Base-by-base conservation (phyloP, 2,113 vertebrate genomes). In the Trogon melanurus region DNA sequence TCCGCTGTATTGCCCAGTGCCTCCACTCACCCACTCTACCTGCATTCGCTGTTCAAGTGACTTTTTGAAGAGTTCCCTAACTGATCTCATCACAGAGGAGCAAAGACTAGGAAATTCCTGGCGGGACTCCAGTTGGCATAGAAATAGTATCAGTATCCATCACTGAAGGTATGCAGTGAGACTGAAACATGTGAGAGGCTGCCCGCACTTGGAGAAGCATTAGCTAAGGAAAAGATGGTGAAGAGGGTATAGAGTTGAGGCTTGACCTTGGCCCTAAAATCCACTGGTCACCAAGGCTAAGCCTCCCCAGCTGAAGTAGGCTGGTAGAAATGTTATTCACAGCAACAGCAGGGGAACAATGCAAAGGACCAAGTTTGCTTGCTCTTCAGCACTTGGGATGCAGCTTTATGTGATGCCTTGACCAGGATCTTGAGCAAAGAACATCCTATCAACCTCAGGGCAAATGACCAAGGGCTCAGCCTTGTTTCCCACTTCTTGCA, bases 21-120 rank as follows among this genome's bases (percentile, higher is more conserved):
- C 44, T 36, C 44, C 7, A 1, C 17, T 48, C 34, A 74, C 15
- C 17, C 51, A 48, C 0, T 0, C 25, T 30, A 71, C 54, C 66
- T 44, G 21, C 53, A 27, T 15, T 81, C 0, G 0, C 38, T 17
- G 20, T 60, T 53, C 21, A 32, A 70, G 3, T 16, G n/a, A 29
- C 30, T 82, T 65, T 36, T 25, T 47, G 51, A 81, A 58, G 76
- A 45, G 18, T 36, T 9, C 25, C 36, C 27, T 17, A 61, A 75
- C 0, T 27, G 58, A 57, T 36, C 45, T 41, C 41, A 11, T 34
- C 21, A 29, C 74, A 65, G 57, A 78, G 22, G 2, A 62, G 65
- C 60, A 89, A 34, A 48, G 50, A 62, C 50, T 9, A 70, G 38
- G 25, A 76, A 50, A 73, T 32, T 7, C 34, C 34, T 7, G 13